phyloP scores from a whole-genome alignment of 2,113 vertebrate species.

The Prolemur simus region DNA sequence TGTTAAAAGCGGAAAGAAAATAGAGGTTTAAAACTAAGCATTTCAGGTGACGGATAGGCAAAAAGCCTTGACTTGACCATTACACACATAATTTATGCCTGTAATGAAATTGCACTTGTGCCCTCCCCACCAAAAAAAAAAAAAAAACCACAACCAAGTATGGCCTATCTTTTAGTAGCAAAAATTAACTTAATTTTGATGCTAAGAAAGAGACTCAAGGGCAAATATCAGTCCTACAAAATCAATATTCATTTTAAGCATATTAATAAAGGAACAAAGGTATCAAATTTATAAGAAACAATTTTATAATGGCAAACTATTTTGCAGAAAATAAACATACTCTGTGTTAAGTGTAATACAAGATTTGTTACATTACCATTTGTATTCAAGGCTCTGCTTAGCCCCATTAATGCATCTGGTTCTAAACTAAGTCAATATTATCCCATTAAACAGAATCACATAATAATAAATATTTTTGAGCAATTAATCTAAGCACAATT shows the following conservation, averaged over 20 bases:
- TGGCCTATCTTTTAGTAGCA: neutral
- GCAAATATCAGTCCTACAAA: neutral
- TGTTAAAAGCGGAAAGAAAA: constrained; percentile 10
- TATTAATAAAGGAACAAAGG: neutral
- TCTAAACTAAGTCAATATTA: neutral
- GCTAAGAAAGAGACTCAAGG: neutral
- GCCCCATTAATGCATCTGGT: neutral
- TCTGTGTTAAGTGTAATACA: neutral
- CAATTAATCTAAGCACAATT: neutral
- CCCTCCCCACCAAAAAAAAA: neutral
- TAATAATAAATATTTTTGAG: constrained; percentile 14
- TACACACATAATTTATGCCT: no score
- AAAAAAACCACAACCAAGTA: neutral
- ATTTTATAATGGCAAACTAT: neutral
- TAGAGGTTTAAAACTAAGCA: neutral
- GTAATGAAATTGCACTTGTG: no score
- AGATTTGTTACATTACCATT: neutral
- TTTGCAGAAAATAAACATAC: constrained; percentile 38
- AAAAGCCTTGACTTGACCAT: no score
- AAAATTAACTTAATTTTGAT: neutral
- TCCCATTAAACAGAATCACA: neutral
- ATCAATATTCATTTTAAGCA: neutral
- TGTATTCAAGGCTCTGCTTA: neutral
- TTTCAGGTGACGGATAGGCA: no score
- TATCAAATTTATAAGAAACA: constrained; percentile 9